Conservation (phyloP, 2,797 vertebrate species). For the Xiphophorus birchmanni region DNA sequence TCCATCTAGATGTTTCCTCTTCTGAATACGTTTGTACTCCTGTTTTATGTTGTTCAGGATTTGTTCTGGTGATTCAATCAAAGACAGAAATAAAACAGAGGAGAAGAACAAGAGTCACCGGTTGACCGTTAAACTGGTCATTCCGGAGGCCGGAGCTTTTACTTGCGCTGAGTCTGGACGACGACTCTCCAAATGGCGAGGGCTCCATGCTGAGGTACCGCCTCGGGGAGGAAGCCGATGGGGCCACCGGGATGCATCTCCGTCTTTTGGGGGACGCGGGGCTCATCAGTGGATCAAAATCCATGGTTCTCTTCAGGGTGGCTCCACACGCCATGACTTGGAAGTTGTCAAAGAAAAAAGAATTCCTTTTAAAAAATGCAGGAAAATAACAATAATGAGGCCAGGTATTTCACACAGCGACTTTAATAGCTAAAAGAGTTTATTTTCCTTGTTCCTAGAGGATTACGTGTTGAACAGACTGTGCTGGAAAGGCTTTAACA, state of each 20-base stretch:
- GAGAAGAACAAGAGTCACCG: not conserved
- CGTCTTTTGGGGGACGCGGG: slow-evolving; percentile 92
- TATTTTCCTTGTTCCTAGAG: not conserved
- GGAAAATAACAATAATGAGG: slow-evolving; percentile 33
- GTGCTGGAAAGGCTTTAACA: slow-evolving; percentile 62
- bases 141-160: slow-evolving; percentile 41
- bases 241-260: slow-evolving; percentile 90
- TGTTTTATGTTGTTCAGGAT: slow-evolving; percentile 99
- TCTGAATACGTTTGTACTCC: slow-evolving; percentile 98
- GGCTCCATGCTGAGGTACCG: slow-evolving; percentile 96
- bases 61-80: slow-evolving; percentile 85
- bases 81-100: not conserved
- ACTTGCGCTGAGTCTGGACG: slow-evolving; percentile 94
- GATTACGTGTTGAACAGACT: slow-evolving; percentile 33
- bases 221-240: slow-evolving; percentile 88
- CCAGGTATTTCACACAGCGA: not conserved
- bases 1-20: slow-evolving; percentile 97
- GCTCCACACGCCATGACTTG: slow-evolving; percentile 95
- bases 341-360: slow-evolving; percentile 38
- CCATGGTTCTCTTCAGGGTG: slow-evolving; percentile 97
- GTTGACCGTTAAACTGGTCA: not conserved
- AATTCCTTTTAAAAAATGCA: slow-evolving; percentile 36
- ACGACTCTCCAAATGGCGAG: slow-evolving; percentile 93
- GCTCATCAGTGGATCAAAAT: slow-evolving; percentile 95
- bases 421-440: not conserved